These are phyloP conservation scores for Dysmachus trigonus DNA, from an alignment of 2,888 invertebrate species.

Conservation along the genomic window DNA sequence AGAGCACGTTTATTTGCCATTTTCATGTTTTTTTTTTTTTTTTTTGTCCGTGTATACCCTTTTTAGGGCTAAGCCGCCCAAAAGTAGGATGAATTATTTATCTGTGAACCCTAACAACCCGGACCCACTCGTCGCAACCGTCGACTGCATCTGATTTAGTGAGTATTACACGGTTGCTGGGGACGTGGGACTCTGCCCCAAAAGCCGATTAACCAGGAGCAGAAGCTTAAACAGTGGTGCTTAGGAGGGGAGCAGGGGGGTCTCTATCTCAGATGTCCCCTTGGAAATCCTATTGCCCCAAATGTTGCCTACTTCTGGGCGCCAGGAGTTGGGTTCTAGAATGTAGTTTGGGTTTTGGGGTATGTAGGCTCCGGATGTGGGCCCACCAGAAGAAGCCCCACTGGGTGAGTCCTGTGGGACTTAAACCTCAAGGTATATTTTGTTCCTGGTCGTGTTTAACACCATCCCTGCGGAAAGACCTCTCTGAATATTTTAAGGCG, in stretches of 20 bases:
- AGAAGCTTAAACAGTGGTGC: neutral
- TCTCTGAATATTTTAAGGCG: slow-evolving; percentile 6
- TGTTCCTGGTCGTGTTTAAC: slow-evolving; percentile 1
- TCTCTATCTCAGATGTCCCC: neutral
- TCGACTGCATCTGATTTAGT: neutral
- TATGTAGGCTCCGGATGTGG: neutral
- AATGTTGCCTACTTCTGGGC: neutral
- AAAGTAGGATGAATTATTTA: neutral
- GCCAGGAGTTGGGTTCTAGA: neutral
- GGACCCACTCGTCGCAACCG: neutral
- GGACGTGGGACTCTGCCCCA: neutral
- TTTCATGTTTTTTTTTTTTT: neutral
- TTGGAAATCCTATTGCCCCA: neutral
- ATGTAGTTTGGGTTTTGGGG: neutral
- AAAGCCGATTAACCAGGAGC: slow-evolving; percentile 3
- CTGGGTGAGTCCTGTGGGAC: neutral
- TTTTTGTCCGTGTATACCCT: neutral
- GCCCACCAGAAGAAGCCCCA: neutral
- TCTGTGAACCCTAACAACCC: neutral
- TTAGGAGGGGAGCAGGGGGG: neutral
- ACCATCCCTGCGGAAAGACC: neutral
- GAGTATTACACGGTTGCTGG: neutral
- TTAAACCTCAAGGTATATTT: neutral
- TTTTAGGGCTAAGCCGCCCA: neutral
- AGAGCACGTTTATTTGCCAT: neutral